phyloP scores from a whole-genome alignment of 2,888 invertebrate genomes.

The Drosophila seclusa region DNA sequence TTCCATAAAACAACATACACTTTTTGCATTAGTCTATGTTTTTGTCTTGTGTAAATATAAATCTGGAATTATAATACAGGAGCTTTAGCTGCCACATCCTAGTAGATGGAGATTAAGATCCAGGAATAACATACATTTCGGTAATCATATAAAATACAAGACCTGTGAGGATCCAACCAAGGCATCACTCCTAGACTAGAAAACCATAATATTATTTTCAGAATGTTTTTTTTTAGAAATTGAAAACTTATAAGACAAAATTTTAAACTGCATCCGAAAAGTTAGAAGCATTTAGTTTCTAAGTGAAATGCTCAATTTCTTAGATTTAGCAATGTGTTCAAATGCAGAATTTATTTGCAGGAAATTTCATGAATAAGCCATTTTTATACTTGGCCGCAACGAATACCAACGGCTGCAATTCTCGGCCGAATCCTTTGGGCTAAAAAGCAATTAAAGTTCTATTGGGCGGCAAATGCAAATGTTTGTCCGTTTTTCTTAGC shows the following conservation, averaged over 20 bases:
- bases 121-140: not conserved
- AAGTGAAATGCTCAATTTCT: not conserved
- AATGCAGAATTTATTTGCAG: not conserved
- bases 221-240: not conserved
- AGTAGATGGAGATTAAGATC: not conserved
- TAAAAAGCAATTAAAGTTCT: conserved; percentile 75
- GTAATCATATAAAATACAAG: not conserved
- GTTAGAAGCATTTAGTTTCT: not conserved
- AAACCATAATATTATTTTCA: not conserved
- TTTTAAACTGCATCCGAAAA: not conserved
- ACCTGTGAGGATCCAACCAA: not conserved
- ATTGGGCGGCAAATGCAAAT: conserved; percentile 78
- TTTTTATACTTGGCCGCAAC: conserved; percentile 15
- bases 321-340: not conserved
- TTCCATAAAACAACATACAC: not conserved
- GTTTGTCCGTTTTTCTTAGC: conserved; percentile 36
- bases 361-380: conserved; percentile 7
- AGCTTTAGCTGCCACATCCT: not conserved
- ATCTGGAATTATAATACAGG: not conserved
- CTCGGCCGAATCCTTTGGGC: conserved; percentile 18
- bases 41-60: not conserved
- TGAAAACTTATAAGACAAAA: not conserved
- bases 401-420: conserved; percentile 14
- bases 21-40: not conserved
- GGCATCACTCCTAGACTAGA: not conserved